phyloP scores from a whole-genome alignment of 2,113 vertebrate genomes.

The Microcebus jonahi region DNA sequence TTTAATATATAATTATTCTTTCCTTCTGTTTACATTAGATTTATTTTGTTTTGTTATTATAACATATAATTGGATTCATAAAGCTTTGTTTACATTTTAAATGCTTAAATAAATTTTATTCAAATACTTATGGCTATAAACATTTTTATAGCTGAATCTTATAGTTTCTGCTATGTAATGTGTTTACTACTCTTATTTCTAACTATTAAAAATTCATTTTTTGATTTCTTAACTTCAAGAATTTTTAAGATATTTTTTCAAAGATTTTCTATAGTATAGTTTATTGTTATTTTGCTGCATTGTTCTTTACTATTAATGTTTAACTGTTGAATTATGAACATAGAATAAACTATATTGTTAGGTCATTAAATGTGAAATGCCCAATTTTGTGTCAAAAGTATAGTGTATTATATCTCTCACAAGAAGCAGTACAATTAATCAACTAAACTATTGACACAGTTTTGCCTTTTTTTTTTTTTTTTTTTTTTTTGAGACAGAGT shows the following conservation, averaged over 20 bases:
- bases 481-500: too few species aligned
- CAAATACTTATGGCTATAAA: not conserved
- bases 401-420: too few species aligned
- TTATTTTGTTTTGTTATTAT: not conserved
- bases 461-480: too few species aligned
- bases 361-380: too few species aligned
- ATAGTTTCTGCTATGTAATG: not conserved
- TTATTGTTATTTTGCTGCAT: not conserved
- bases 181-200: not conserved
- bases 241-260: not conserved
- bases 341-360: not conserved
- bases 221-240: not conserved
- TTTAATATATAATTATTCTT: not conserved
- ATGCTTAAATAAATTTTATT: not conserved
- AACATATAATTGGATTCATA: not conserved
- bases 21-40: not conserved
- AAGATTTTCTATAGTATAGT: not conserved
- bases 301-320: not conserved
- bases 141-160: not conserved
- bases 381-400: too few species aligned
- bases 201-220: not conserved
- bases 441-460: too few species aligned
- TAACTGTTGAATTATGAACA: not conserved
- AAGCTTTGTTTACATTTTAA: not conserved
- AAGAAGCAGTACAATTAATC: too few species aligned